phyloP scores from a whole-genome alignment of 1,140 invertebrate species.

The Drosophila aff. region DNA sequence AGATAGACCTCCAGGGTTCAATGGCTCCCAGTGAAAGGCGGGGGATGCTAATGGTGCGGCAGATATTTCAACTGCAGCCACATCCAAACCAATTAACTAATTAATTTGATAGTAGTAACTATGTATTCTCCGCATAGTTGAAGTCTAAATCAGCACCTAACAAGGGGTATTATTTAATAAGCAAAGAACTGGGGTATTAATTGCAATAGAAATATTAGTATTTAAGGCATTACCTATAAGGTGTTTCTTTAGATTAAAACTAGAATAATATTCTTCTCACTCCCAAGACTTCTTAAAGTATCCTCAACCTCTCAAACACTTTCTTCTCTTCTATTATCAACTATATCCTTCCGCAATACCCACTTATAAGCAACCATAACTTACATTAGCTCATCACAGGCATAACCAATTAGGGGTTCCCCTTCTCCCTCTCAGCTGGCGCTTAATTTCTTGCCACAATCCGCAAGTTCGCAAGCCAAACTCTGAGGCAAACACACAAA shows the following conservation, averaged over 20 bases:
- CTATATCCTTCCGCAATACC: background rate
- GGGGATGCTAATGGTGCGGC: constrained; percentile 27
- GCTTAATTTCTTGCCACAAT: constrained; percentile 44
- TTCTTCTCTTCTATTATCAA: constrained; percentile 17
- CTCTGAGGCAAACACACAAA: constrained; percentile 23
- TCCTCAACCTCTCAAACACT: constrained; percentile 21
- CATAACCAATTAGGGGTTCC: constrained; percentile 40
- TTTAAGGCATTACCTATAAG: too few species aligned
- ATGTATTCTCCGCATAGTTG: background rate
- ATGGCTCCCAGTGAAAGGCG: constrained; percentile 22
- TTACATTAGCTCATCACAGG: constrained; percentile 61
- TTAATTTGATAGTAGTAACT: constrained; percentile 30
- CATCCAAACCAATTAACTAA: constrained; percentile 43
- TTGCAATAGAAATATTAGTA: background rate
- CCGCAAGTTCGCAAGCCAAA: constrained; percentile 42
- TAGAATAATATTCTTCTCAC: too few species aligned
- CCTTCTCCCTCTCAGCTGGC: constrained; percentile 3
- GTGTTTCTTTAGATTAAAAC: too few species aligned
- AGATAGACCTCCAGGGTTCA: constrained; percentile 18
- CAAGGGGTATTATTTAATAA: background rate
- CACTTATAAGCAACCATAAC: constrained; percentile 64
- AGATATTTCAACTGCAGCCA: constrained; percentile 16
- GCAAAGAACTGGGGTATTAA: background rate
- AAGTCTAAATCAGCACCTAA: background rate
- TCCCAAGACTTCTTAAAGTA: background rate